Conservation (phyloP, 2,797 vertebrate species). For the Anomalospiza imberbis region DNA sequence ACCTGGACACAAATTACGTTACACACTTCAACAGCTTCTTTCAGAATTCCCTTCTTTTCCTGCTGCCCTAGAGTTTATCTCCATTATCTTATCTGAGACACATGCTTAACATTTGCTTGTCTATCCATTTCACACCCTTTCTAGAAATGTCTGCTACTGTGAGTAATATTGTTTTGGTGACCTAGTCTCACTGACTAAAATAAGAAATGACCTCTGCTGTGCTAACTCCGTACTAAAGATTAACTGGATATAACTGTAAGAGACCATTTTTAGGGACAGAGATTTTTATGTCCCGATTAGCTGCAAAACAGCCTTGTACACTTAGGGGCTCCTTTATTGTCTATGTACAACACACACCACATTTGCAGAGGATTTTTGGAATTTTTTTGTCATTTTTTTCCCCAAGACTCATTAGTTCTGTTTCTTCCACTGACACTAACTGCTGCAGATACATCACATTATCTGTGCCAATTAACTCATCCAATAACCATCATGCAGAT, state of each 20-base stretch:
- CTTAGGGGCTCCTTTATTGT: not conserved
- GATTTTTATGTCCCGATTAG: not conserved
- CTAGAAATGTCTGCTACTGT: not conserved
- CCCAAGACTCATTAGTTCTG: not conserved
- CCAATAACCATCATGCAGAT: not conserved
- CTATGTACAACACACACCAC: not conserved
- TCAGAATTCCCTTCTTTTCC: not conserved
- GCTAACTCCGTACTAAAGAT: not conserved
- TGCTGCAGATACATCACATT: not conserved
- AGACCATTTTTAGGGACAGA: not conserved
- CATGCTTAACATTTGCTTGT: not conserved
- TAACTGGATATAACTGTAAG: not conserved
- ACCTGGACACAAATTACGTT: not conserved
- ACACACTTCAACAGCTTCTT: not conserved
- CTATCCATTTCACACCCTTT: not conserved
- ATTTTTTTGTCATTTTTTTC: not conserved
- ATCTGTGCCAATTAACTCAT: not conserved
- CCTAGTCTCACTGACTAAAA: not conserved
- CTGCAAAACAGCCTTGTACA: not conserved
- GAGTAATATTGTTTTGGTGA: not conserved
- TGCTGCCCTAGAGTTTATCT: not conserved
- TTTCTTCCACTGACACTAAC: not conserved
- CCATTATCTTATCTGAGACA: not conserved
- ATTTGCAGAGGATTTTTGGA: not conserved
- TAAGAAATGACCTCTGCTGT: not conserved